phyloP scores from a whole-genome alignment of 1,140 invertebrate genomes.

The Pseudomyrmex concolor region DNA sequence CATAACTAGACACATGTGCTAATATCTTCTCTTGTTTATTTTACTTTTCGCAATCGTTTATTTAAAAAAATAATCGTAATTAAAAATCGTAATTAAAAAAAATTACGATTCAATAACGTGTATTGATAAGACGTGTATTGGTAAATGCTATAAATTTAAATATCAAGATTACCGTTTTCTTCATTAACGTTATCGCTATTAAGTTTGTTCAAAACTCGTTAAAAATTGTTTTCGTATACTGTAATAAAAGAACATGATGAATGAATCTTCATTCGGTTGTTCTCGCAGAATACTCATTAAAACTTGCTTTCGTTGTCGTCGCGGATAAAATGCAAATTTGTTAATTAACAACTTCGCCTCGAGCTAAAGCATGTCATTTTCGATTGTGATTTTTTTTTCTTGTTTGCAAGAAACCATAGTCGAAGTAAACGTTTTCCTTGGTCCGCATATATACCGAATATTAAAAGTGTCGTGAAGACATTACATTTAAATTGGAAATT shows the following conservation, averaged over 20 bases:
- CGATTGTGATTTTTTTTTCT: not conserved
- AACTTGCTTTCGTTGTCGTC: constrained; percentile 30
- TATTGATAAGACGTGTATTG: no score
- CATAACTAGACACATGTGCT: not conserved
- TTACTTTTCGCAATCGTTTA: not conserved
- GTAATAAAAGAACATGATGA: not conserved
- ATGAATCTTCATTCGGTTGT: constrained; percentile 1
- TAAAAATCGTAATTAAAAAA: not conserved
- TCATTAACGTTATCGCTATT: not conserved
- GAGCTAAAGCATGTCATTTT: constrained; percentile 46
- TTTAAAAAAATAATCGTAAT: not conserved
- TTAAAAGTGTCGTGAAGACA: constrained; percentile 32
- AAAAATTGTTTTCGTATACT: constrained; percentile 12
- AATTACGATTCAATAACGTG: not conserved
- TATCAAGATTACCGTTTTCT: not conserved
- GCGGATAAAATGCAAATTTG: constrained; percentile 54
- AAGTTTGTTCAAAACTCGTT: not conserved
- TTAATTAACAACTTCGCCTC: constrained; percentile 58
- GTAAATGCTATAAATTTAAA: no score
- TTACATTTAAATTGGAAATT: constrained; percentile 60
- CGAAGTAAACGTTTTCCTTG: constrained; percentile 17
- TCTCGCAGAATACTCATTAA: constrained; percentile 29
- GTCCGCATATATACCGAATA: constrained; percentile 15
- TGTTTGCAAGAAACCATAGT: not conserved
- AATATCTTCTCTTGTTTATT: not conserved